Conservation (phyloP, 2,888 invertebrate species). For the Pharmacophagus antenor region DNA sequence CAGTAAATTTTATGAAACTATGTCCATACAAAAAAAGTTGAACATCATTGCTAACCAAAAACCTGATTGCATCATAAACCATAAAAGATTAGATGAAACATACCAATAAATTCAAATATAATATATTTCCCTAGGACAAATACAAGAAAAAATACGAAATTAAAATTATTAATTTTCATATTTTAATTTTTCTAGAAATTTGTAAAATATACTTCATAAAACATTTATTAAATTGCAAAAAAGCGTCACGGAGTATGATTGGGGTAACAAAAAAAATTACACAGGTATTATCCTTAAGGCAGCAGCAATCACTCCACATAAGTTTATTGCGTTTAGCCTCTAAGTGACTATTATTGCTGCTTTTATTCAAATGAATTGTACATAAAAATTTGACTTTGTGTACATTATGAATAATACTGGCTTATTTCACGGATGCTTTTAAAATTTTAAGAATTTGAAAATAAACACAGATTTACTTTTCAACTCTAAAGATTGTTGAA, state of each 20-base stretch:
- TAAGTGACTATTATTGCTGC: no score
- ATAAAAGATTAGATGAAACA: not conserved
- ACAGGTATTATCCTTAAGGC: not conserved
- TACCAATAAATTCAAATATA: not conserved
- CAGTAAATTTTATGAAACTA: no score
- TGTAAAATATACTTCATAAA: not conserved
- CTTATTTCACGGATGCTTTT: no score
- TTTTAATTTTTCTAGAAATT: not conserved
- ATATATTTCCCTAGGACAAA: not conserved
- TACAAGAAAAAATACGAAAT: not conserved
- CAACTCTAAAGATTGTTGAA: conserved; percentile 8
- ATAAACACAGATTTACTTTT: not conserved
- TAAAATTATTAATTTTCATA: not conserved
- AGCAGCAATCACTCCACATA: no score
- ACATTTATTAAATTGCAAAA: not conserved
- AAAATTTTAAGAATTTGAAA: no score
- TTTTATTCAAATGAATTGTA: no score
- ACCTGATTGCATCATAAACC: not conserved
- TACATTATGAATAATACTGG: no score
- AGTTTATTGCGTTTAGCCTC: no score
- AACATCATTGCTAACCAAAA: not conserved
- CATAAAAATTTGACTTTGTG: no score
- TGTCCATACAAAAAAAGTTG: not conserved
- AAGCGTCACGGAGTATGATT: not conserved
- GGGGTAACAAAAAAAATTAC: not conserved